These are phyloP conservation scores for Petrolisthes manimaculis DNA, from an alignment of 2,888 invertebrate species.

Conservation along the genomic window DNA sequence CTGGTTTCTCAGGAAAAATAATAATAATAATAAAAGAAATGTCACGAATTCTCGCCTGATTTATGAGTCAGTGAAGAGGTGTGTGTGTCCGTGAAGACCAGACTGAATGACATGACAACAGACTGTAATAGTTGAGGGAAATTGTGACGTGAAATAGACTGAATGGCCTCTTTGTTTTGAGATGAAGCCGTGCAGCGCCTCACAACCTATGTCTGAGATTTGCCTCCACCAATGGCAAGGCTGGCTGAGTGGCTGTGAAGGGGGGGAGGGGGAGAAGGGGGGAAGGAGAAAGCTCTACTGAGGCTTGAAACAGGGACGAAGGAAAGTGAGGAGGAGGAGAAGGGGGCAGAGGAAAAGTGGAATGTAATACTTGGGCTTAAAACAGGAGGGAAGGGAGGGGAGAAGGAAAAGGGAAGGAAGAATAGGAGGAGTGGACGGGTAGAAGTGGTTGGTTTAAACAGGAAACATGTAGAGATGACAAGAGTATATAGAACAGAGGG, in stretches of 20 bases:
- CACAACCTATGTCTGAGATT: constrained; percentile 45
- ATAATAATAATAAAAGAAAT: too few relatives aligned
- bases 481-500: too few relatives aligned
- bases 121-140: too few relatives aligned
- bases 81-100: too few relatives aligned
- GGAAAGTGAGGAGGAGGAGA: constrained; percentile 22
- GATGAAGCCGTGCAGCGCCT: constrained; percentile 31
- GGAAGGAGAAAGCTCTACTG: not conserved
- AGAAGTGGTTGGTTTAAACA: too few relatives aligned
- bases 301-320: not conserved
- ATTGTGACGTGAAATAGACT: not conserved
- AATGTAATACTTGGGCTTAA: not conserved
- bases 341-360: not conserved
- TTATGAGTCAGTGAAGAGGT: too few relatives aligned
- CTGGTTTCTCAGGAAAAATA: too few relatives aligned
- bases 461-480: too few relatives aligned
- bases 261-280: constrained; percentile 4
- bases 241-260: not conserved
- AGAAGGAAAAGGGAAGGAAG: not conserved
- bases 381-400: not conserved
- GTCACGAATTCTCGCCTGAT: too few relatives aligned
- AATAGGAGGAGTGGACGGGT: too few relatives aligned
- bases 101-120: too few relatives aligned
- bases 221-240: constrained; percentile 41
- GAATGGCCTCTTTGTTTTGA: not conserved